phyloP scores from a whole-genome alignment of 2,113 vertebrate genomes.

The Formicarius rufipectus region DNA sequence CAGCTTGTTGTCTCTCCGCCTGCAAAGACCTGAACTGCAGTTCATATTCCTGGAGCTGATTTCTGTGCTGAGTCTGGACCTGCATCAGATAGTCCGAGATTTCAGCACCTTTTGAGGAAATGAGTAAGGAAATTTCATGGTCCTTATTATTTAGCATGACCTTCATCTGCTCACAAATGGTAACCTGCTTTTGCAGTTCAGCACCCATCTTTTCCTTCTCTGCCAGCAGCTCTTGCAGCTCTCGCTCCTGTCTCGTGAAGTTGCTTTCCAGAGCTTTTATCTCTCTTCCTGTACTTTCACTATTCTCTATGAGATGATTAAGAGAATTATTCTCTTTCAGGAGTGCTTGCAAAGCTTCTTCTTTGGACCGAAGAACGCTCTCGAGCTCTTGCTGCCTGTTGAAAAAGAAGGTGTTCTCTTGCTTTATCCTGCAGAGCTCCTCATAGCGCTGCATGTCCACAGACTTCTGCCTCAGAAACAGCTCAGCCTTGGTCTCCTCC shows the following conservation, averaged over 20 bases:
- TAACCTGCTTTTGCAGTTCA: constrained; percentile 81
- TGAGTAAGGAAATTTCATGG: constrained; percentile 81
- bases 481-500: constrained; percentile 71
- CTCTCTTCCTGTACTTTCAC: constrained; percentile 57
- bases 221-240: constrained; percentile 66
- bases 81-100: constrained; percentile 82
- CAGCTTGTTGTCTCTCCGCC: constrained; percentile 65
- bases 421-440: constrained; percentile 77
- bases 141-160: constrained; percentile 83
- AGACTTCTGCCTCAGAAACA: constrained; percentile 65
- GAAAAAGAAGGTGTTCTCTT: constrained; percentile 67
- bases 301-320: constrained; percentile 65
- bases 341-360: constrained; percentile 61
- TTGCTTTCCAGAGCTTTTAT: constrained; percentile 71
- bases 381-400: constrained; percentile 70
- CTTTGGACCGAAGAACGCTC: constrained; percentile 67
- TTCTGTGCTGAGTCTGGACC: constrained; percentile 76
- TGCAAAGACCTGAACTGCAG: constrained; percentile 70
- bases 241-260: constrained; percentile 68
- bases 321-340: constrained; percentile 72
- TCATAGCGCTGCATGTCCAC: constrained; percentile 70
- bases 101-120: constrained; percentile 82
- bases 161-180: constrained; percentile 81
- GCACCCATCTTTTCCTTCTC: constrained; percentile 69
- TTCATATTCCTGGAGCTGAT: constrained; percentile 77